A percentile compares a stretch with the other conserved stretches of the same genome.
phyloP scores from a whole-genome alignment of 2,888 invertebrate species.

The Tinea semifulvella region DNA sequence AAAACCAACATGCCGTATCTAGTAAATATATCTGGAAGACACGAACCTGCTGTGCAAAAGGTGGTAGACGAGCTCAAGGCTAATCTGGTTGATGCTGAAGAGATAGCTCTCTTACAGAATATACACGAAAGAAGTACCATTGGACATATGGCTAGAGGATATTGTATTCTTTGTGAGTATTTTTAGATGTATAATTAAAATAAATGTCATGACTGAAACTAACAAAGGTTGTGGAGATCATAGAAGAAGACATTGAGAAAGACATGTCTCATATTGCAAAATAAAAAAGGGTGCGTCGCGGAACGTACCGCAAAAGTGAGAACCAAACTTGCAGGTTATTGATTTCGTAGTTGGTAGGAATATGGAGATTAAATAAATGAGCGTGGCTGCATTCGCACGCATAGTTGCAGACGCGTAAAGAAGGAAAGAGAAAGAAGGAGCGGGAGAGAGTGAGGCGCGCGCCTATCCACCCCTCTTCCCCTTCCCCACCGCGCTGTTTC shows the following conservation, averaged over 20 bases:
- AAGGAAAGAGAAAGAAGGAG: no score
- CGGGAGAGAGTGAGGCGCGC: no score
- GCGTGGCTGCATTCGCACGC: no score
- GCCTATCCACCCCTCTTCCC: no score
- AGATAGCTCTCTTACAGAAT: slow-evolving; percentile 41
- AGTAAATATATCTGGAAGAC: slow-evolving; percentile 37
- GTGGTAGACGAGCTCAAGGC: slow-evolving; percentile 36
- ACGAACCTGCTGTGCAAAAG: slow-evolving; percentile 30
- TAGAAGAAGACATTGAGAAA: background rate
- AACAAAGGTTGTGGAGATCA: background rate
- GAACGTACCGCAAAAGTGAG: no score
- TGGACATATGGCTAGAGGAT: slow-evolving; percentile 48
- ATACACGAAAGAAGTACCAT: slow-evolving; percentile 33
- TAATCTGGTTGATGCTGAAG: slow-evolving; percentile 41
- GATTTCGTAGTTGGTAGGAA: no score
- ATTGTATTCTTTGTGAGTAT: slow-evolving; percentile 33
- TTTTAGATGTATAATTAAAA: background rate
- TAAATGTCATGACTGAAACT: background rate
- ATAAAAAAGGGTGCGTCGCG: no score
- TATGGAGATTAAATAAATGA: no score
- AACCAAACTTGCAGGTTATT: no score
- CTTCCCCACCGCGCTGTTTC: no score
- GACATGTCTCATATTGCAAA: background rate
- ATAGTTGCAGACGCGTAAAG: no score
- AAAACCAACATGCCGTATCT: slow-evolving; percentile 35